Percentiles rank a stretch among this genome's conserved stretches.
These are phyloP conservation scores for Argyrosomus regius DNA, from an alignment of 2,797 vertebrate species.

Conservation along the genomic window DNA sequence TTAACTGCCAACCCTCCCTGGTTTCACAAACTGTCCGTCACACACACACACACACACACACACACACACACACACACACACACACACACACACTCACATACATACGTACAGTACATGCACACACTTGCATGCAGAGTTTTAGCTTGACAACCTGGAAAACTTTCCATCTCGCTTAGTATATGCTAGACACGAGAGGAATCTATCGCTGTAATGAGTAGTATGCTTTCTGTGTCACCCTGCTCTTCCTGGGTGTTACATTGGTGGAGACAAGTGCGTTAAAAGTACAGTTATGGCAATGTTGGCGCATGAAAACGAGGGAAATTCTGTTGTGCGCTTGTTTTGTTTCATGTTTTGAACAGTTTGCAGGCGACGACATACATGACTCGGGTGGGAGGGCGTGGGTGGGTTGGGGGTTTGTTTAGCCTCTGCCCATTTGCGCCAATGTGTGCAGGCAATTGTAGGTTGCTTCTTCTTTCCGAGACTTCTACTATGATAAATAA, in stretches of 20 bases:
- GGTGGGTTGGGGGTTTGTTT: slow-evolving; percentile 53
- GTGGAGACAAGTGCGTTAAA: slow-evolving; percentile 36
- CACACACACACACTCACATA: slow-evolving; percentile 22
- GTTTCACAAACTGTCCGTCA: slow-evolving; percentile 84
- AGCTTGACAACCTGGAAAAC: slow-evolving; percentile 68
- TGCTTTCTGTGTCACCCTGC: slow-evolving; percentile 52
- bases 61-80: slow-evolving; percentile 24
- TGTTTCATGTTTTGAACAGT: slow-evolving; percentile 36
- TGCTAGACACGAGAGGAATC: slow-evolving; percentile 61
- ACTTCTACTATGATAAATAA: slow-evolving; percentile 88
- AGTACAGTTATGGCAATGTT: slow-evolving; percentile 17
- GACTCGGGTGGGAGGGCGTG: slow-evolving; percentile 39
- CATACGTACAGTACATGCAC: slow-evolving; percentile 36
- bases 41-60: slow-evolving; percentile 43
- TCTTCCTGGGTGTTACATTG: slow-evolving; percentile 42
- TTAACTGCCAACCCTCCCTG: slow-evolving; percentile 85
- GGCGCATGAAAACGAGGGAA: slow-evolving; percentile 24
- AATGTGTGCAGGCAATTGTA: slow-evolving; percentile 83
- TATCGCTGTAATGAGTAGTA: slow-evolving; percentile 55
- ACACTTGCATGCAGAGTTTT: slow-evolving; percentile 46
- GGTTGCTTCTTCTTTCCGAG: slow-evolving; percentile 80
- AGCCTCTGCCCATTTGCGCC: slow-evolving; percentile 49
- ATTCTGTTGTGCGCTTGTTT: slow-evolving; percentile 27
- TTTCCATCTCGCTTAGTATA: slow-evolving; percentile 55
- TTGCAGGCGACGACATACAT: slow-evolving; percentile 25